Evolutionary conservation across 1,140 invertebrate genomes (phyloP), one percentile per base, ranked within the genome.

Genomic region (Macrotrachela quadricornifera): DNA sequence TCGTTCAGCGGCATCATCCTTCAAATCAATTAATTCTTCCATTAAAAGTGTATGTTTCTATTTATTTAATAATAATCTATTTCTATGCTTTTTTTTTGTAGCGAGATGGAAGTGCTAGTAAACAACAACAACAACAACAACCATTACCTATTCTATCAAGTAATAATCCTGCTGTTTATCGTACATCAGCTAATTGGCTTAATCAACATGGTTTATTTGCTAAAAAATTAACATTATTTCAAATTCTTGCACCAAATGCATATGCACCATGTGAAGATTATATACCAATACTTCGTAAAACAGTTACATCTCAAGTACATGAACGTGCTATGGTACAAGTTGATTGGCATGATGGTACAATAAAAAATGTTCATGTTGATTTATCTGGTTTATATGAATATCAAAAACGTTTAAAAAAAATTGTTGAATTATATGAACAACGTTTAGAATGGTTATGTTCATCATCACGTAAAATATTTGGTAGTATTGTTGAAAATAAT

Each of bases 241-340:
- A 71, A 58, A 63, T 71, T 12, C 57, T 71, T 39, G 60, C 64
- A 18, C 66, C 64, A 14, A 71, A 71, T 60, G 65, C 69, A 1
- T 69, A 67, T 51, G 63, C 66, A 4, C 68, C 63, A 56, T 62
- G 62, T 41, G 66, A 70, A 56, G 66, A 70, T 43, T 71, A 66
- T 55, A 63, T 71, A 38, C 68, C 68, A 9, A 61, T 69, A 16
- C 66, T 70, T 18, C 63, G 65, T 46, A 67, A 67, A 56, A 67
- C 64, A 52, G 69, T 71, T 0, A 64, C 68, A 55, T 70, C 68
- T n/a, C 65, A 68, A 57, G 68, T 71, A n/a, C 62, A 70, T 61
- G 66, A 67, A 61, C 64, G 64, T 21, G 46, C 45, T 8, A 69
- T 71, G 68, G 62, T 64, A 10, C 68, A 68, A 61, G 69, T 71